phyloP scores from a whole-genome alignment of 2,888 invertebrate species.

The Mystacides longicornis region DNA sequence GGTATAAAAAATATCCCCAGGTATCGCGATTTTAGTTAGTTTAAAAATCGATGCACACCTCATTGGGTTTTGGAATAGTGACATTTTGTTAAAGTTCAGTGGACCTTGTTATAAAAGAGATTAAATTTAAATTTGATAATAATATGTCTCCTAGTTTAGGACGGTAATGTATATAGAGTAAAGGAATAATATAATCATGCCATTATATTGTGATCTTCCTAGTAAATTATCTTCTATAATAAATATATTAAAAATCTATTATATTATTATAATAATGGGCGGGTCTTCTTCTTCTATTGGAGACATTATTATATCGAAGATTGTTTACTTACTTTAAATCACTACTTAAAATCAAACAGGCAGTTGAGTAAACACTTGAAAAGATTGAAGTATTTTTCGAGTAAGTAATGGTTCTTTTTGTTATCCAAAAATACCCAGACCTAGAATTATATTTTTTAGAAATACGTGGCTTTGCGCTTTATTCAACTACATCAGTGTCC shows the following conservation, averaged over 20 bases:
- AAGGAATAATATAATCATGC: too few species aligned
- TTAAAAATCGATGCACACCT: constrained; percentile 22
- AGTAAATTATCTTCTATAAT: constrained; percentile 1
- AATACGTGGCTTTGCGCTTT: too few species aligned
- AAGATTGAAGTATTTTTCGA: too few species aligned
- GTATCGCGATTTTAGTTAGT: constrained; percentile 4
- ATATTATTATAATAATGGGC: not conserved
- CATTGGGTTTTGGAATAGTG: constrained; percentile 18
- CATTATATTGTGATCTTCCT: not conserved
- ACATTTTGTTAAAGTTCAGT: constrained; percentile 15
- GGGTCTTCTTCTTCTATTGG: too few species aligned
- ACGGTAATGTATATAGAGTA: constrained; percentile 2
- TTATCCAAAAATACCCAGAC: too few species aligned
- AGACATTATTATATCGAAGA: too few species aligned
- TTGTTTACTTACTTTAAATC: too few species aligned
- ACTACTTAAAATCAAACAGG: too few species aligned
- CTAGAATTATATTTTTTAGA: too few species aligned
- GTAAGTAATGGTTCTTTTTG: too few species aligned
- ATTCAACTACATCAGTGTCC: too few species aligned
- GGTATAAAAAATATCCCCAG: not conserved
- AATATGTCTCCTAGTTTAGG: constrained; percentile 6
- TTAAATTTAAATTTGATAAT: constrained; percentile 25
- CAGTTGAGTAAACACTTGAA: too few species aligned
- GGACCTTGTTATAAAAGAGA: constrained; percentile 20
- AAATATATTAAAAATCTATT: not conserved